Evolutionary conservation across 2,113 vertebrate genomes (phyloP), one percentile per base, ranked within the genome.

Genomic region (Calonectris borealis): DNA sequence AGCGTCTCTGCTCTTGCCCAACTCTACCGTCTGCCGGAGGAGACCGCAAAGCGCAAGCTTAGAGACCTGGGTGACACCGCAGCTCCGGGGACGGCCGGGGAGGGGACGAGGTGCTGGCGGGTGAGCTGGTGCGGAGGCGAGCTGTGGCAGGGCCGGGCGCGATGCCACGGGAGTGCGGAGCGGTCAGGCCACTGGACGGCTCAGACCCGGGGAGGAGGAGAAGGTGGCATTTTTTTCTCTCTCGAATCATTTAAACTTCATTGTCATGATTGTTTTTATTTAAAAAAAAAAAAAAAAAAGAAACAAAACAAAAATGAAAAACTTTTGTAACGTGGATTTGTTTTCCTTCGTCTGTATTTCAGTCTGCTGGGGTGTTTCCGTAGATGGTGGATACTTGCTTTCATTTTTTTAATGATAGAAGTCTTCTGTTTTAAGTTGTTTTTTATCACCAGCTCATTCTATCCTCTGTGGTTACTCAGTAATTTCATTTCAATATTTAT

Each of bases 401-500:
- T 96, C 84, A 78, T 94, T 96, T 92, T 93, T 96, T 73, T 61
- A 96, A 91, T 86, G 89, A 88, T 96, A 87, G 91, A 94, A 83
- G 90, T 97, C 84, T 94, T 83, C 79, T 90, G 75, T 96, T 97
- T 94, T 96, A 93, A 96, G 93, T 97, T 97, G 83, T 93, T 96
- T 94, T 95, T 91, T 60, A 83, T 96, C 95, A 95, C 96, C 86
- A 64, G 80, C 87, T 93, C 88, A 95, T 97, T 97, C 95, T 95
- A 87, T 96, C 94, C 92, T 92, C 94, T 90, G 95, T 96, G 96
- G 92, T 96, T 96, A 86, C 93, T 97, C 86, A 91, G 96, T 97
- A 98, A 97, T 98, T 98, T 96, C 98, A 98, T 98, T 98, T 98
- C 98, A 97, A 97, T 99, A 99, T 99, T 99, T 99, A 99, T 99